Base-by-base conservation (phyloP, 2,888 invertebrate species). In the Anorthoa munda region DNA sequence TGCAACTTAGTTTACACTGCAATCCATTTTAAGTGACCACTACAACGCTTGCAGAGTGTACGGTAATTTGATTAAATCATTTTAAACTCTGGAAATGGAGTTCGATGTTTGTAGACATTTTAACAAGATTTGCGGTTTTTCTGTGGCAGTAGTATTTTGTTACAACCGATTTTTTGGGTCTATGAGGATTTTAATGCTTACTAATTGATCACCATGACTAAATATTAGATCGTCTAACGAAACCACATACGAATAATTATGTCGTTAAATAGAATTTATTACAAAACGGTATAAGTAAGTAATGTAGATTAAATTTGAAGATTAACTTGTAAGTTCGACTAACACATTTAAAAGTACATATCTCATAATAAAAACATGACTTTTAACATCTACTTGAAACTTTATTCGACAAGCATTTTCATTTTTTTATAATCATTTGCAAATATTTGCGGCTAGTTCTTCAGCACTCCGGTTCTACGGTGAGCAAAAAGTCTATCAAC, bases 21-120 rank as follows among this genome's bases (percentile, higher is more conserved):
- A 86, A 88, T 89, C 87, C 85, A 89, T 89, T 89, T 87, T 84
- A 87, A 90, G 86, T 86, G 86, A 86, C 87, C 85, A 75, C 77
- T 75, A 67, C 71, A 69, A 79, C 66, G 79, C 70, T 78, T 56
- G 59, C 55, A 75, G 74, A 76, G 67, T 56, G 77, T 70, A 74
- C 66, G 46, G 68, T 87, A 82, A 89, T 87, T 89, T 82, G 81
- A 87, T 89, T 84, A 87, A 80, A 83, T 79, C 83, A 88, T 89
- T 90, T 89, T 79, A 77, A 86, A 86, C 79, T 82, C 65, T 31
- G 69, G 31, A 72, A 86, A 86, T 87, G 75, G 76, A 84, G 72
- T 83, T 88, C 69, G 31, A 81, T 60, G 74, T 21, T 80, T 39
- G 53, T 50, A 66, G 56, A 71, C 18, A 39, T 39, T 50, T 26